Percentiles rank a stretch among this genome's conserved stretches.
Conservation (phyloP, 2,113 vertebrate species). For the Bos taurus region ARS-UCD2.0 NC_037344.1:64413501-64414000, state of each 20-base stretch:
- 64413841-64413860: not conserved
- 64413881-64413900: not conserved
- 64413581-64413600: not conserved
- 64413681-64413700: not conserved
- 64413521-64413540: not conserved
- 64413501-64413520: not conserved
- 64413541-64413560: not conserved
- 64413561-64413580: not conserved
- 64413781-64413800: not conserved
- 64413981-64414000: not conserved
- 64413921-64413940: not conserved
- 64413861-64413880: not conserved
- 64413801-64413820: not conserved
- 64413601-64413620: not conserved
- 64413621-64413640: not conserved
- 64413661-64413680: not conserved
- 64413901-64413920: not conserved
- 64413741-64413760: not conserved
- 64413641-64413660: not conserved
- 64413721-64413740: not conserved
- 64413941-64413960: not conserved
- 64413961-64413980: not conserved
- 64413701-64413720: not conserved
- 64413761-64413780: not conserved
- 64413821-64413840: not conserved